Evolutionary conservation across 1,140 invertebrate species (phyloP).

Genomic region (Drosophila mojavensis): DNA sequence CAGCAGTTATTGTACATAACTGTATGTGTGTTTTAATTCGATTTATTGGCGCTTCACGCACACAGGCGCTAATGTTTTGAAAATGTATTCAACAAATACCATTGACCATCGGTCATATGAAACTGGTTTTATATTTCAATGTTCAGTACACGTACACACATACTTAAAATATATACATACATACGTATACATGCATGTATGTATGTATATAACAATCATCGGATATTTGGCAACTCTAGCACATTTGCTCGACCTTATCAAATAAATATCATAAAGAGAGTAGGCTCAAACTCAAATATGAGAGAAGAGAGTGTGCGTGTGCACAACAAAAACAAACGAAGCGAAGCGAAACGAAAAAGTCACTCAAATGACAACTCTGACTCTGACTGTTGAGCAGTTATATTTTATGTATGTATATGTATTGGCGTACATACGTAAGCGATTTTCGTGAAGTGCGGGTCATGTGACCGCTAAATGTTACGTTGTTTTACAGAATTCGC

Average conservation of each 20-base stretch:
- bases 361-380: constrained; percentile 32
- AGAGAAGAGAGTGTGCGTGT: constrained; percentile 3
- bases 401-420: constrained; percentile 8
- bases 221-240: constrained; percentile 43
- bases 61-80: constrained; percentile 34
- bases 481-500: constrained; percentile 34
- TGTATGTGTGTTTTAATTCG: constrained; percentile 62
- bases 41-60: constrained; percentile 60
- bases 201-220: constrained; percentile 7
- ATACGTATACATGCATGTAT: background rate
- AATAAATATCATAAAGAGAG: constrained; percentile 46
- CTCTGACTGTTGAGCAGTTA: constrained; percentile 34
- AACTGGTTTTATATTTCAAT: constrained; percentile 76
- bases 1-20: constrained; percentile 21
- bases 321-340: background rate
- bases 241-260: constrained; percentile 61
- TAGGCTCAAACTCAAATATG: background rate
- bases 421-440: background rate
- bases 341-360: constrained; percentile 3
- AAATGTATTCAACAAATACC: constrained; percentile 42
- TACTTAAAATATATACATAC: constrained; percentile 11
- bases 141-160: constrained; percentile 33
- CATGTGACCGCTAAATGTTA: constrained; percentile 69
- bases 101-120: constrained; percentile 61
- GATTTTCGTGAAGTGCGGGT: constrained; percentile 36